These are phyloP conservation scores for Crocodylus rhombifer DNA, from an alignment of 2,797 vertebrate genomes.

Conservation along the genomic window DNA sequence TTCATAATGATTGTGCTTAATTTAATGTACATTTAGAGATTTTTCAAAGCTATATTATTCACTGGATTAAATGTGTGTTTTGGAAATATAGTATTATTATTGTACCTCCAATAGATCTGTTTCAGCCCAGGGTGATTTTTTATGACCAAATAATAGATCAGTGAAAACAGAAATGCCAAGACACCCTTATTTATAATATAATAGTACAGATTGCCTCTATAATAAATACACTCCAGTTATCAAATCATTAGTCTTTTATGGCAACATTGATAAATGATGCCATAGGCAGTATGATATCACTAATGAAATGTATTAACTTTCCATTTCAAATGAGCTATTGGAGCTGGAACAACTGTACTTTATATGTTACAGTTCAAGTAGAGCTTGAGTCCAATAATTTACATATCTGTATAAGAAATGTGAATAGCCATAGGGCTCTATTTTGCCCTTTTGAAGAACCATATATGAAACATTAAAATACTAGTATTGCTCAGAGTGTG, in stretches of 20 bases:
- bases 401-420: background rate
- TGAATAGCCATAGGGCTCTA: background rate
- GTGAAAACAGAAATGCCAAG: conserved; percentile 72
- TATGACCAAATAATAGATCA: conserved; percentile 72
- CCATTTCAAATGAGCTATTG: conserved; percentile 72
- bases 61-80: conserved; percentile 64
- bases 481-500: background rate
- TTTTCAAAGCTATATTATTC: conserved; percentile 43
- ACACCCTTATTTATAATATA: conserved; percentile 78
- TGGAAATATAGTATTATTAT: conserved; percentile 62
- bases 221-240: conserved; percentile 81
- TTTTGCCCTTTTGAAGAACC: background rate
- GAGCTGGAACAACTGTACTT: conserved; percentile 62
- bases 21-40: conserved; percentile 27
- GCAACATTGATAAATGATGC: conserved; percentile 73
- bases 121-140: conserved; percentile 78
- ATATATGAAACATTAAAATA: background rate
- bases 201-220: conserved; percentile 72
- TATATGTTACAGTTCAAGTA: conserved; percentile 22
- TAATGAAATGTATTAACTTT: conserved; percentile 79
- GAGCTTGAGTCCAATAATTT: conserved; percentile 10
- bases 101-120: conserved; percentile 67
- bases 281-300: conserved; percentile 65
- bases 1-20: conserved; percentile 59
- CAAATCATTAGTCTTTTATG: conserved; percentile 77